Conservation (phyloP, 2,113 vertebrate genomes). For the Xiphophorus couchianus region DNA sequence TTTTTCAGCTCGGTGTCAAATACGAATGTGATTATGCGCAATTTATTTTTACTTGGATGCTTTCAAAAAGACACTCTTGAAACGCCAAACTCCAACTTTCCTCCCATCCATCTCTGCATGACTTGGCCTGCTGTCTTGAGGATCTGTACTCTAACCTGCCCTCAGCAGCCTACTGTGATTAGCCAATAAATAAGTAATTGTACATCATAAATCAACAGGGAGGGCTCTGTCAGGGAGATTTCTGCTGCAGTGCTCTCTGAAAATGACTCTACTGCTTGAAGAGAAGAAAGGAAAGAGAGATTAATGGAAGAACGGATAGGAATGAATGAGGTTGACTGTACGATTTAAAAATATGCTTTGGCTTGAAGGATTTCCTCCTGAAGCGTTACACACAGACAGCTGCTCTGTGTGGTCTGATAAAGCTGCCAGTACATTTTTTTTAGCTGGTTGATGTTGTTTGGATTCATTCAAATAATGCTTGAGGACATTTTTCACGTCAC, state of each 20-base stretch:
- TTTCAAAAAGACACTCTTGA: background rate
- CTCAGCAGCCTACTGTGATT: constrained; percentile 51
- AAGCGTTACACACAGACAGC: constrained; percentile 9
- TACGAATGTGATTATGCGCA: background rate
- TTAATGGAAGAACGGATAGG: constrained; percentile 28
- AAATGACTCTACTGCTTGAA: constrained; percentile 45
- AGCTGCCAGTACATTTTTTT: constrained; percentile 12
- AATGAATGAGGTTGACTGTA: constrained; percentile 22
- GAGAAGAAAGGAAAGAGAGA: constrained; percentile 25
- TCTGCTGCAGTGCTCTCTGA: constrained; percentile 40
- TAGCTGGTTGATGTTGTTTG: constrained; percentile 2
- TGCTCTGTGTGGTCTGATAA: constrained; percentile 18
- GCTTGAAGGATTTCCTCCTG: constrained; percentile 21
- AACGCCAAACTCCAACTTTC: background rate
- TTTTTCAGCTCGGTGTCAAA: background rate
- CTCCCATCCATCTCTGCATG: constrained; percentile 19
- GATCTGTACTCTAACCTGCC: constrained; percentile 39
- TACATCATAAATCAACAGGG: constrained; percentile 63
- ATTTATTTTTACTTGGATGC: background rate
- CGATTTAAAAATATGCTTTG: constrained; percentile 43
- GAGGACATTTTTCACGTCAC: constrained; percentile 29
- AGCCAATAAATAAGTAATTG: constrained; percentile 65
- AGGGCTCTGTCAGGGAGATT: constrained; percentile 45
- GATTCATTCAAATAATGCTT: constrained; percentile 34
- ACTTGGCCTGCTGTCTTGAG: constrained; percentile 26